Evolutionary conservation across 2,113 vertebrate species (phyloP).

Genomic region (Pipra filicauda): DNA sequence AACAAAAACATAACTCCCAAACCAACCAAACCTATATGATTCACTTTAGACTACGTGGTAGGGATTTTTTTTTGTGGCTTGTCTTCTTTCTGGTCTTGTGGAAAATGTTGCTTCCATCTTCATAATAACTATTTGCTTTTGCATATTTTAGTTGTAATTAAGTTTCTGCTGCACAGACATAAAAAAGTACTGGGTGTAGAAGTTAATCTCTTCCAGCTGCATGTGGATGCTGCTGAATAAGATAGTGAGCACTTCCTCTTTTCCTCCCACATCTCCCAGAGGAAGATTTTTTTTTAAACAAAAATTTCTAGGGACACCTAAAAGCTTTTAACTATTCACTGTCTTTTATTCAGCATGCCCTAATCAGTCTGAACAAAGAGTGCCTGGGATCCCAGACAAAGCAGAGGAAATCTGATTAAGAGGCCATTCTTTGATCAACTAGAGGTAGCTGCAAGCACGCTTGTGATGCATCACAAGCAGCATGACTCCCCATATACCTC

Average conservation of each 20-base stretch:
- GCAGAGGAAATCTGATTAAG: neutral
- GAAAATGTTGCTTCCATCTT: constrained; percentile 46
- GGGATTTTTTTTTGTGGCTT: neutral
- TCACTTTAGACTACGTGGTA: neutral
- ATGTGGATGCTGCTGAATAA: constrained; percentile 42
- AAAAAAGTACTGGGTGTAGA: constrained; percentile 34
- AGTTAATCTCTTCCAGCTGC: constrained; percentile 56
- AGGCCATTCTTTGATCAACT: constrained; percentile 47
- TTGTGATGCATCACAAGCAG: constrained; percentile 12
- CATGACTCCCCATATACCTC: neutral
- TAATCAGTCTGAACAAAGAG: neutral
- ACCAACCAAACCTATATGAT: neutral
- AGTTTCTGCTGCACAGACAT: constrained; percentile 17
- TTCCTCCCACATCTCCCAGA: constrained; percentile 24
- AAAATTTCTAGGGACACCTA: constrained; percentile 21
- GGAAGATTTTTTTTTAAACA: neutral
- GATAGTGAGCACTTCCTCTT: constrained; percentile 26
- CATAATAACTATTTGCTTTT: constrained; percentile 27
- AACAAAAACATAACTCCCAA: neutral
- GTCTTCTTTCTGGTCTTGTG: constrained; percentile 5
- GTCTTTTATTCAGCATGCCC: neutral
- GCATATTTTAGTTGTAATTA: constrained; percentile 49
- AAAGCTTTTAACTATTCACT: constrained; percentile 1
- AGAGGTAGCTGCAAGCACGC: constrained; percentile 26
- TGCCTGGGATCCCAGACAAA: constrained; percentile 7